Base-by-base conservation (phyloP, 2,888 invertebrate genomes). In the Plebejus anna region DNA sequence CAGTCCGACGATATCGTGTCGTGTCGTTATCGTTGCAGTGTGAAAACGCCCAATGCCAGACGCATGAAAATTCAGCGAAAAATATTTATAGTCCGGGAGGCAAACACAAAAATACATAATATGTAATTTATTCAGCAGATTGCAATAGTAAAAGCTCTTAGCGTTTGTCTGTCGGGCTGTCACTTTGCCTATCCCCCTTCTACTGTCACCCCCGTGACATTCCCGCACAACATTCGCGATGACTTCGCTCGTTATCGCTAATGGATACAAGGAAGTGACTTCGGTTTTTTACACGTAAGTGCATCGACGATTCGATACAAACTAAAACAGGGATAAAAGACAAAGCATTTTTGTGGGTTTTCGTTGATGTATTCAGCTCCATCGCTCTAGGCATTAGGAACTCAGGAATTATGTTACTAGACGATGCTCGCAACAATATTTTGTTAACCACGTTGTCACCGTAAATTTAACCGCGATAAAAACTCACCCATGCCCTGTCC, bases 101-200 rank as follows among this genome's bases (percentile, higher is more conserved):
- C 81, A 81, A 78, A 81, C 79, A 78, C 84, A 88, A 84, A 87
- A 86, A 86, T 82, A 83, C 81, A 82, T 81, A 79, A 82, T 81
- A 79, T 78, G 82, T 90, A 84, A 90, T 90, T 91, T 84, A 90
- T 90, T 90, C 86, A 88, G 83, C 81, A 85, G 83, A 85, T 88
- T 85, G 82, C 81, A 83, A 88, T 90, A 90, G 89, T 90, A 87
- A 90, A 89, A 88, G 88, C 88, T 84, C 84, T 86, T 80, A 81
- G 84, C 80, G 83, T 83, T 87, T 86, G 89, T 90, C 91, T 83
- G 84, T 91, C 87, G 78, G 79, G 77, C 87, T 91, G 91, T 90
- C 91, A 91, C 90, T 91, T 90, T 83, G 82, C 88, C 87, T 87
- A 55, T 55, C 16, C 55, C 55, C 51, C 55, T 4, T 16, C 55